These are phyloP conservation scores for Decapterus maruadsi DNA, from an alignment of 2,797 vertebrate genomes.

Conservation along the genomic window DNA sequence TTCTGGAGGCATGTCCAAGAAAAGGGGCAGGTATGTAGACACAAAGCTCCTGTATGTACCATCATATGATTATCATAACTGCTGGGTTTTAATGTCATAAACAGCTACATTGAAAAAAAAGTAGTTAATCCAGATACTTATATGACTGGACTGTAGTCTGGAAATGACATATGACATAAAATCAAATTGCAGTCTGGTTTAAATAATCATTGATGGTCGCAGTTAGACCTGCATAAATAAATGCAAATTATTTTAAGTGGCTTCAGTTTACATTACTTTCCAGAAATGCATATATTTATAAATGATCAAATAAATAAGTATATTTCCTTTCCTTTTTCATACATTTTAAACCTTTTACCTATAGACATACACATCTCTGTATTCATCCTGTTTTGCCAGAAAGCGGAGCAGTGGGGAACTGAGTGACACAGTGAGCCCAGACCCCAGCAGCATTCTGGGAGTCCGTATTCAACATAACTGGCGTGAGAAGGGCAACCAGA, in stretches of 20 bases:
- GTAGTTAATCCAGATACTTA: background rate
- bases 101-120: background rate
- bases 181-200: background rate
- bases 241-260: background rate
- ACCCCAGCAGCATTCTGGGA: conserved; percentile 86
- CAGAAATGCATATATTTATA: background rate
- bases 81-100: conserved; percentile 8
- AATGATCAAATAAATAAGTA: background rate
- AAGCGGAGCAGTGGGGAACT: conserved; percentile 89
- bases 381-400: conserved; percentile 64
- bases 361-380: background rate
- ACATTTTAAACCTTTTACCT: conserved; percentile 10
- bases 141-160: background rate
- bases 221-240: conserved; percentile 1
- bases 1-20: conserved; percentile 90
- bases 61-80: background rate
- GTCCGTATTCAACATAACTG: conserved; percentile 89
- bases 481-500: conserved; percentile 88
- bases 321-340: background rate
- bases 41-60: background rate
- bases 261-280: background rate
- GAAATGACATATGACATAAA: background rate
- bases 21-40: conserved; percentile 88
- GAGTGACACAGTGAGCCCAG: conserved; percentile 84
- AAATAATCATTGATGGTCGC: background rate